These are phyloP conservation scores for Drosophila prosaltans DNA, from an alignment of 1,140 invertebrate species.

Conservation along the genomic window DNA sequence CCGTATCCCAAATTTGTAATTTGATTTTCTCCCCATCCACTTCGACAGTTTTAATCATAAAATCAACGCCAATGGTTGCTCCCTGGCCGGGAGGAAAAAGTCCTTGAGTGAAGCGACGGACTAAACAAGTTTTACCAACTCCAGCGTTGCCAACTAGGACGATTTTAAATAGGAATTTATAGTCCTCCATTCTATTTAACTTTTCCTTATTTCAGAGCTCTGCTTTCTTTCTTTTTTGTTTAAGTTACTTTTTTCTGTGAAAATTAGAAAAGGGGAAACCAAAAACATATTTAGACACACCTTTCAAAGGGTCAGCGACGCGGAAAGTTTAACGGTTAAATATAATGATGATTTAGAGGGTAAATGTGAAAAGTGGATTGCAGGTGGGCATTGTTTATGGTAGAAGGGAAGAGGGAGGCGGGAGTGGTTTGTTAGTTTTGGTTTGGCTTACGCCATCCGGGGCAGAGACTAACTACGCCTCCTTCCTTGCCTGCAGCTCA, in stretches of 20 bases:
- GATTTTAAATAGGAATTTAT: conserved; percentile 99
- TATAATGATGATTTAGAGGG: conserved; percentile 6
- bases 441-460: conserved; percentile 55
- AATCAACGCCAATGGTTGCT: conserved; percentile 99
- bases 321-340: conserved; percentile 48
- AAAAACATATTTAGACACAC: conserved; percentile 59
- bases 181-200: conserved; percentile 92
- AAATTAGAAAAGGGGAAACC: conserved; percentile 1
- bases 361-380: not conserved
- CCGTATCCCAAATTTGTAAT: conserved; percentile 97
- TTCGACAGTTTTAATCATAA: conserved; percentile 99
- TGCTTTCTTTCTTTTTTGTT: not conserved
- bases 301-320: conserved; percentile 63
- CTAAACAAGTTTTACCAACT: conserved; percentile 97
- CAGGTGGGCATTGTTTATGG: not conserved
- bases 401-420: conserved; percentile 14
- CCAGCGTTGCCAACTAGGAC: conserved; percentile 97
- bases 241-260: not conserved
- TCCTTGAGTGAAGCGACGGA: conserved; percentile 95
- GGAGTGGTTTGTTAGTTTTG: conserved; percentile 38
- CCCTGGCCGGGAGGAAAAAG: conserved; percentile 98
- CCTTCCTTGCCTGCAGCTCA: conserved; percentile 37
- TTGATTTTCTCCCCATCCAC: conserved; percentile 99
- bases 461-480: conserved; percentile 44
- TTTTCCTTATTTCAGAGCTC: not conserved